Evolutionary conservation across 1,140 invertebrate species (phyloP), one percentile per base, ranked within the genome.

Genomic region (Protaetia brevitarsis): DNA sequence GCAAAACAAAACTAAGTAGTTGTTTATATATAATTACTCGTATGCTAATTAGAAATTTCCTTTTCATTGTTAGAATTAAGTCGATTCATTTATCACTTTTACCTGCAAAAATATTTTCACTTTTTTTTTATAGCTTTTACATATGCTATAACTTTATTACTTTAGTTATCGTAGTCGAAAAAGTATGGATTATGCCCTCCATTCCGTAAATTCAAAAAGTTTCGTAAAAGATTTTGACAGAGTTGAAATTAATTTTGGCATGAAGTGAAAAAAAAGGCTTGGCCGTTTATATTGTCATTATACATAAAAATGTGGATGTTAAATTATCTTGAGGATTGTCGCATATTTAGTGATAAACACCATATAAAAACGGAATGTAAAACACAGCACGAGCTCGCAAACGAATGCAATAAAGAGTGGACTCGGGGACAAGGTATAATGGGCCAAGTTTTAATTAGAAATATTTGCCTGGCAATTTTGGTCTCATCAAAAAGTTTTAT

Each of bases 1-100:
- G n/a, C n/a, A n/a, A n/a, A n/a, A n/a, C n/a, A n/a, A n/a, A n/a
- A n/a, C n/a, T n/a, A n/a, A n/a, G n/a, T n/a, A n/a, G n/a, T n/a
- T n/a, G n/a, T 23, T 51, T 51, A 51, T 51, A 23, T 16, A 41
- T 11, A 16, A 51, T 51, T 23, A 23, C n/a, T 23, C 11, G 41
- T 51, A 51, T 51, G 41, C 41, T 51, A 51, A 51, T 51, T 51
- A 51, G n/a, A 21, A 23, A 19, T 51, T 51, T 51, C 41, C 41
- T 51, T 51, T 51, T 51, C 19, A 51, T 8, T 51, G 26, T 51
- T 51, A 10, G 41, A 51, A 19, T 23, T 23, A 51, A 51, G 13
- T 10, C 19, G 6, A 51, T 8, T 51, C 11, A 23, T n/a, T 10
- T 23, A 23, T 51, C 41, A 23, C 26, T 51, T 23, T 23, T 23